Base-by-base conservation (phyloP, 2,888 invertebrate species). In the Pyrrhosoma nymphula region DNA sequence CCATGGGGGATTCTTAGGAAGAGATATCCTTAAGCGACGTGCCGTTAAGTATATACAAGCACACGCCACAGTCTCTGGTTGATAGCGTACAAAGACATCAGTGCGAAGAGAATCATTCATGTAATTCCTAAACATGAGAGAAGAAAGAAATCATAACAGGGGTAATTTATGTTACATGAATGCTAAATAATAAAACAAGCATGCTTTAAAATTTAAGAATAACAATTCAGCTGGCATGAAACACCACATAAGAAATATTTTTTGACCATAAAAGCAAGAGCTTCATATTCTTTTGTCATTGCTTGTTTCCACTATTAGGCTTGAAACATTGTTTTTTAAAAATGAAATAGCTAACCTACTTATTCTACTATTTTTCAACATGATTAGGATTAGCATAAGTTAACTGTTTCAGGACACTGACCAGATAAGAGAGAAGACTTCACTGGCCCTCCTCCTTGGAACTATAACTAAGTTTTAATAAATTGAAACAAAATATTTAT, bases 91-190 rank as follows among this genome's bases (percentile, higher is more conserved):
- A 97, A 99, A 99, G 0, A 99, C 99, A 97, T 99, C 99, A 0
- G 99, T 99, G 69, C 99, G 98, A 93, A 99, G 97, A 0, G 99
- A 99, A 97, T 99, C 99, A 97, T 99, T 99, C 99, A 99, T 99
- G 97, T 99, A 99, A 97, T 99, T 99, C 98, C 98, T 98, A 96
- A 14, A 97, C 96, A 95, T 93, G 30, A 91, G 56, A 95, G 89
- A 95, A 95, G 56, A 56, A 88, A 95, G 47, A 18, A 93, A 47
- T 95, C 47, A 47, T 8, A 47, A n/a, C n/a, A 95, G 26, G 35
- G 47, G 35, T 60, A 89, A 47, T 60, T 39, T 88, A 95, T 39
- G 63, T 23, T 60, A 60, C 18, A 93, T 95, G 26, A 95, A 82
- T 47, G 16, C 35, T 35, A 35, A 8, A 82, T 10, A 35, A 35